These are phyloP conservation scores for Gari tellinella DNA, from an alignment of 2,888 invertebrate genomes.

Conservation along the genomic window DNA sequence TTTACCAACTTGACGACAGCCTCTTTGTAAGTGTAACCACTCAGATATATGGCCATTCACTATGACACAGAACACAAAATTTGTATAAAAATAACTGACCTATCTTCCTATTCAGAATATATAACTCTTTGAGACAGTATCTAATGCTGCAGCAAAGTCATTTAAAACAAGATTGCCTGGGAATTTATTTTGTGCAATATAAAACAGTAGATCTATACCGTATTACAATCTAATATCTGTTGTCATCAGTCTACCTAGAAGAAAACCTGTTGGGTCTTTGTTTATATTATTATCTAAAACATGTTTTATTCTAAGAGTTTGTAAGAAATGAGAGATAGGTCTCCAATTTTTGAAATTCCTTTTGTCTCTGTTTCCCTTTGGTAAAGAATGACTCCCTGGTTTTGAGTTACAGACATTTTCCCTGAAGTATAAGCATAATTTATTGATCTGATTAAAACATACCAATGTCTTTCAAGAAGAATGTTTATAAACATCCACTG, in stretches of 20 bases:
- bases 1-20: conserved; percentile 18
- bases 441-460: conserved; percentile 14
- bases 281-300: conserved; percentile 13
- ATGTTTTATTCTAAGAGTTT: conserved; percentile 12
- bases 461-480: conserved; percentile 17
- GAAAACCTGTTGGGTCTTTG: conserved; percentile 20
- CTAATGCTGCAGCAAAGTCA: conserved; percentile 23
- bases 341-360: conserved; percentile 25
- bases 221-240: conserved; percentile 16
- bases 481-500: conserved; percentile 4
- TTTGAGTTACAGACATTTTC: conserved; percentile 6
- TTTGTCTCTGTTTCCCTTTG: conserved; percentile 23
- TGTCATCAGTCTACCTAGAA: conserved; percentile 15
- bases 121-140: conserved; percentile 20
- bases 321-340: conserved; percentile 26
- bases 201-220: conserved; percentile 19
- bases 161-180: conserved; percentile 14
- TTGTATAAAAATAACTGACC: conserved; percentile 22
- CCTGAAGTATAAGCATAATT: conserved; percentile 6
- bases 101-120: conserved; percentile 15
- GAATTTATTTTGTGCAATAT: conserved; percentile 12
- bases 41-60: conserved; percentile 26
- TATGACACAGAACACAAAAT: conserved; percentile 12
- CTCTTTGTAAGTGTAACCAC: conserved; percentile 9
- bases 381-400: conserved; percentile 27